Base-by-base conservation (phyloP, 1,140 invertebrate species). In the Dinoponera quadriceps region DNA sequence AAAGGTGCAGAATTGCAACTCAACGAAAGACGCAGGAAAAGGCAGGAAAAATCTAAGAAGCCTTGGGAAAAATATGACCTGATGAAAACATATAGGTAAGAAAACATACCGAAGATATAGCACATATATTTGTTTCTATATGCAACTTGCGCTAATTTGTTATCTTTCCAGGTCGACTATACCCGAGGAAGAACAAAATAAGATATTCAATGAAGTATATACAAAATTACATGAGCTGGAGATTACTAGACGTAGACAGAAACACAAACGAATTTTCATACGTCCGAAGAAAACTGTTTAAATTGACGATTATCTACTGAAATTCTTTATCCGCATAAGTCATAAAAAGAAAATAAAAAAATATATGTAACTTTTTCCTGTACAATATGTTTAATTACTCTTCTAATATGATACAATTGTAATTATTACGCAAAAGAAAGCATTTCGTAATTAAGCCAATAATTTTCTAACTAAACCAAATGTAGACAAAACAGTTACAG, bases 51-150 rank as follows among this genome's bases (percentile, higher is more conserved):
- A 87, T 91, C 95, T 54, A 94, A 94, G 63, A 97, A 95, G 89
- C 97, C 97, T 13, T 98, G 97, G 97, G 97, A 97, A 89, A 97
- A 98, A 95, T 98, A 97, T 94, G 98, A 99, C 94, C 94, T 99
- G 54, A 99, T 99, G 98, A 98, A 98, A 93, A 95, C 97, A 69
- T 99, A 99, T 91, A 96, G 98, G 96, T 97, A 95, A 92, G 71
- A 49, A 63, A 9, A 27, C 48, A n/a, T 57, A 44, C 29, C 38
- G 49, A 13, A 13, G 63, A 20, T 59, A 33, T 69, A 83, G 33
- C 68, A 71, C 3, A 71, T 54, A 13, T 48, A 73, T 63, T 65
- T 51, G 60, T 33, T 18, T 57, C 4, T 33, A 60, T 65, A 22
- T 59, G 22, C 9, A 22, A 51, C 20, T 59, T 48, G 44, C 59